Percentiles rank a stretch among this genome's conserved stretches.
Conservation (phyloP, 2,888 invertebrate species). For the Sesamia inferens region DNA sequence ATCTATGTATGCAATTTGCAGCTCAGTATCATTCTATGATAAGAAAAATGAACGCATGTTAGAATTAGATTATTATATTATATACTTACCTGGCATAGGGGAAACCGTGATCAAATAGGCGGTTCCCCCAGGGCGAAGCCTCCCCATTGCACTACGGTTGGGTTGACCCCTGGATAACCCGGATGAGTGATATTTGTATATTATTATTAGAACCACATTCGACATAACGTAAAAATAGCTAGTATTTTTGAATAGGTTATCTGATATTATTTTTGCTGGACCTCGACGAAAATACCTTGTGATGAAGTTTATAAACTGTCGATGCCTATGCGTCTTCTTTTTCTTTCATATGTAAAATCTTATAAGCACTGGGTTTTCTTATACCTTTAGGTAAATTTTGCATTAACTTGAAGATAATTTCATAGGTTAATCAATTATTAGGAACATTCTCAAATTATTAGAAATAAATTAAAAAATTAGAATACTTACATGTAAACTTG, state of each 20-base stretch:
- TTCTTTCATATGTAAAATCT: neutral
- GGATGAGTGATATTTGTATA: neutral
- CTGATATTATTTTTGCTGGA: neutral
- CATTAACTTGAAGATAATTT: neutral
- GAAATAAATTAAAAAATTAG: neutral
- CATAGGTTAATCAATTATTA: neutral
- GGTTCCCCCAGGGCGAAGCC: no score
- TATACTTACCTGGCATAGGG: no score
- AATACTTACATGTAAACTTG: slow-evolving; percentile 31
- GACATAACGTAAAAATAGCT: no score
- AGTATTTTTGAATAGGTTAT: no score
- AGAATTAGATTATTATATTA: no score
- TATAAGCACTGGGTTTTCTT: neutral
- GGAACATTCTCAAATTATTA: neutral
- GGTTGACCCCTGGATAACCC: no score
- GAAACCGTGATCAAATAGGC: no score
- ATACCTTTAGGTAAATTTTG: neutral
- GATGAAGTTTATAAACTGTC: neutral
- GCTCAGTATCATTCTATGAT: no score
- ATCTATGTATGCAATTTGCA: neutral
- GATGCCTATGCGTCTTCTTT: neutral
- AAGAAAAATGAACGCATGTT: neutral
- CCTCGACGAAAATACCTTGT: neutral
- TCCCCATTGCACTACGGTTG: no score
- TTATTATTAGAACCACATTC: neutral